Base-by-base conservation (phyloP, 2,797 vertebrate genomes). In the Phylloscopus collybita region DNA sequence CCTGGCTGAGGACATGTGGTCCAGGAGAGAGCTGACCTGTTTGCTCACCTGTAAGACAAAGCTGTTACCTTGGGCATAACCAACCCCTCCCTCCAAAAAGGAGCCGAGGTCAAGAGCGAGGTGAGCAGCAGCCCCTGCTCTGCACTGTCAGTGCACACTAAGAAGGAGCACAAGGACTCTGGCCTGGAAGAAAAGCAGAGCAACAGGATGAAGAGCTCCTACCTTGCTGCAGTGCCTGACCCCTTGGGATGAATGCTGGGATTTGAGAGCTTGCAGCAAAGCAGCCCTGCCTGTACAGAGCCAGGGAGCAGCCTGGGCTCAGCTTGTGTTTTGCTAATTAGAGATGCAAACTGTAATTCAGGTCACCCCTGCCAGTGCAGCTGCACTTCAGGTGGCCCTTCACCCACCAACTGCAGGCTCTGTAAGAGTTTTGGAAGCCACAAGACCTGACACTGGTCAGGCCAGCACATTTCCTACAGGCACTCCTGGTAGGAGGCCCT, bases 231-330 rank as follows among this genome's bases (percentile, higher is more conserved):
- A 47, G 90, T 5, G 49, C 85, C 95, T 88, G 94, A 88, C 86
- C 83, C 89, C 81, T 87, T 42, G 74, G 83, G 85, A 76, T 59
- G 67, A 89, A 57, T 94, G 95, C 96, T 97, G 96, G 96, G 95
- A 96, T 92, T 50, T 84, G 95, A 95, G 79, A 75, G 92, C 85
- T 90, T 25, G 19, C 14, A 59, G 84, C 36, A 70, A 50, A 69
- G 82, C 25, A 13, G 72, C 25, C 44, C 74, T 85, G 86, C 57
- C 80, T 44, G 67, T 22, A 3, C 1, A 2, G 65, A 60, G 74
- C 67, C 47, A 18, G 67, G 69, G 51, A 88, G 74, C 67, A 54
- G 56, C 10, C 36, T 13, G 45, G 80, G 78, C 70, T 88, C 49
- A 70, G 73, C 47, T 27, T 3, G 0, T 3, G 53, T 9, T 67